Conservation (phyloP, 2,113 vertebrate species). For the Paraplagusia blochii region DNA sequence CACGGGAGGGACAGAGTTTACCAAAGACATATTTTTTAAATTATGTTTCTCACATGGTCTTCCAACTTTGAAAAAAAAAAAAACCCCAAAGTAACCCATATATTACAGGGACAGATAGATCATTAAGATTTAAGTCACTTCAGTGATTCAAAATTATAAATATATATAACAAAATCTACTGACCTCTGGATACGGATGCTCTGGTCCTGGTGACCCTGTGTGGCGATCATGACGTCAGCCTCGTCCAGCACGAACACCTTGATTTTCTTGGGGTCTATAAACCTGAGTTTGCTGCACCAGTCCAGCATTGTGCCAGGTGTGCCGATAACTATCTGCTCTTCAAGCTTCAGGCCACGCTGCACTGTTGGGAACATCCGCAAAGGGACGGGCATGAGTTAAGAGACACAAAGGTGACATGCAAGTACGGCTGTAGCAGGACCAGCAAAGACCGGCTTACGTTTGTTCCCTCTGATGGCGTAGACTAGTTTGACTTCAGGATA, state of each 20-base stretch:
- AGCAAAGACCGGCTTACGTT: slow-evolving; percentile 82
- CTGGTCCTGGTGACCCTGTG: slow-evolving; percentile 97
- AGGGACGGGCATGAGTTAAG: slow-evolving; percentile 5
- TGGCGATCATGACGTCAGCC: slow-evolving; percentile 97
- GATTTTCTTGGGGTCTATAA: slow-evolving; percentile 95
- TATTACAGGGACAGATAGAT: no score
- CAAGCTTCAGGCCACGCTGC: slow-evolving; percentile 86
- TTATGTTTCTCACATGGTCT: no score
- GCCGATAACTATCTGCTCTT: slow-evolving; percentile 96
- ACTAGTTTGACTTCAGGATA: slow-evolving; percentile 90
- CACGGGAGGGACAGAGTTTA: no score
- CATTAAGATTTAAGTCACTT: no score
- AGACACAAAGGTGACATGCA: not conserved
- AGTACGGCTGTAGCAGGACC: not conserved
- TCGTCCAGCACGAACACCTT: slow-evolving; percentile 95
- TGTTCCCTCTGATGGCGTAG: slow-evolving; percentile 94
- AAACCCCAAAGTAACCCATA: no score
- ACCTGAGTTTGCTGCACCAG: slow-evolving; percentile 94
- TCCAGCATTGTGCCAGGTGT: slow-evolving; percentile 94
- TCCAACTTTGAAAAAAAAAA: no score
- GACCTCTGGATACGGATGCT: slow-evolving; percentile 98
- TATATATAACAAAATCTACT: slow-evolving; percentile 12
- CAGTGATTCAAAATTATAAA: no score
- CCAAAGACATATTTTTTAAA: no score
- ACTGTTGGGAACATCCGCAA: slow-evolving; percentile 70